Evolutionary conservation across 2,888 invertebrate species (phyloP).

Genomic region (Dryobota labecula): DNA sequence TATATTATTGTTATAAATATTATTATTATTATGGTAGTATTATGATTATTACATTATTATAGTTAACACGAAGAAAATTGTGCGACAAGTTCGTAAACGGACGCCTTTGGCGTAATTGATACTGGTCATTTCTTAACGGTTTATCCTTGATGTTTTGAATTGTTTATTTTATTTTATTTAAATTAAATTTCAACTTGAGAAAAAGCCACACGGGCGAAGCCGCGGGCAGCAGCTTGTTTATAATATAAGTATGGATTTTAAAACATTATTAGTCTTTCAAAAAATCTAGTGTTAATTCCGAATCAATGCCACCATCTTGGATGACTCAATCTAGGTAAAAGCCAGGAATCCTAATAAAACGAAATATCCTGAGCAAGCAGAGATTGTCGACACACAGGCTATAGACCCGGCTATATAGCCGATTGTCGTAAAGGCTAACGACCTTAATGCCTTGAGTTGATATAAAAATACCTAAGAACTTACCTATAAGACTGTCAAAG

Average conservation of each 20-base stretch:
- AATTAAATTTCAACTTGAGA: too few species aligned
- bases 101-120: too few species aligned
- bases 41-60: too few species aligned
- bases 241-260: too few species aligned
- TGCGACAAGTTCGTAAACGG: too few species aligned
- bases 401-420: not conserved
- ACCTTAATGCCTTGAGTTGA: not conserved
- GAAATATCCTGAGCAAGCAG: constrained; percentile 31
- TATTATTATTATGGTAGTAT: too few species aligned
- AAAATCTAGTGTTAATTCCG: not conserved
- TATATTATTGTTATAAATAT: not conserved
- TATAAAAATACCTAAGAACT: constrained; percentile 9
- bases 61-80: too few species aligned
- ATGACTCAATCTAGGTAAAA: constrained; percentile 25
- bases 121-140: too few species aligned
- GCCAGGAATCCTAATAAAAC: constrained; percentile 22
- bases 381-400: constrained; percentile 7
- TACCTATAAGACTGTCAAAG: not conserved
- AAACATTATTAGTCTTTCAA: not conserved
- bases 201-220: too few species aligned
- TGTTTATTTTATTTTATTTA: too few species aligned
- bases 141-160: too few species aligned
- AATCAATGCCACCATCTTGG: constrained; percentile 1
- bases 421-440: constrained; percentile 43
- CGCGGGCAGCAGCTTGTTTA: too few species aligned